These are phyloP conservation scores for Apostichopus parvimensis DNA, from an alignment of 35 echinoderm and acorn worm species.

Conservation along the genomic window DNA sequence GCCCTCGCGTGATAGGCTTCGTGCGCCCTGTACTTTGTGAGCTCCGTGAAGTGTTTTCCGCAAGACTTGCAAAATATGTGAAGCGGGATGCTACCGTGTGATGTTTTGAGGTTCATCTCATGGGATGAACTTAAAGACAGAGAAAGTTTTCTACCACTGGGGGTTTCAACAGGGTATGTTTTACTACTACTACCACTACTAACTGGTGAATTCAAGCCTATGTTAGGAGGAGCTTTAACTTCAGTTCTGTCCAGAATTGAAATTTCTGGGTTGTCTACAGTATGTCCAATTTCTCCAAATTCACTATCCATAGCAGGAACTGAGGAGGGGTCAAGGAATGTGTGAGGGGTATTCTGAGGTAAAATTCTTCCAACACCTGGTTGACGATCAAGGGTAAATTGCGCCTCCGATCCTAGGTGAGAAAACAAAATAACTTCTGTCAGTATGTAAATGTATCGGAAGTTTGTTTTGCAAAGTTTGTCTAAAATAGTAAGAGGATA, in stretches of 20 bases:
- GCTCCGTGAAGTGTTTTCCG: conserved; percentile 49
- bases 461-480: conserved; percentile 3
- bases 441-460: not conserved
- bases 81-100: not conserved
- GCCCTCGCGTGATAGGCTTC: conserved; percentile 41
- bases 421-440: conserved; percentile 13
- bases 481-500: no score
- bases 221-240: not conserved
- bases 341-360: not conserved
- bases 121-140: not conserved
- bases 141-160: not conserved
- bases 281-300: not conserved
- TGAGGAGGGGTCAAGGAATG: not conserved
- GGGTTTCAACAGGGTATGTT: not conserved
- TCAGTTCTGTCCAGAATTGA: not conserved
- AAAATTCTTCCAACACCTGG: conserved; percentile 17
- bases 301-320: not conserved
- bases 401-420: conserved; percentile 5
- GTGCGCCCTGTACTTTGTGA: conserved; percentile 50
- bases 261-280: not conserved
- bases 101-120: not conserved
- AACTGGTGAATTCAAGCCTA: no score
- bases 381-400: not conserved
- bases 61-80: conserved; percentile 14
- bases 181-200: not conserved